A percentile compares a stretch with the other conserved stretches of the same genome.
Evolutionary conservation across 1,140 invertebrate genomes (phyloP).

Genomic region (Drosophila mojavensis): DNA sequence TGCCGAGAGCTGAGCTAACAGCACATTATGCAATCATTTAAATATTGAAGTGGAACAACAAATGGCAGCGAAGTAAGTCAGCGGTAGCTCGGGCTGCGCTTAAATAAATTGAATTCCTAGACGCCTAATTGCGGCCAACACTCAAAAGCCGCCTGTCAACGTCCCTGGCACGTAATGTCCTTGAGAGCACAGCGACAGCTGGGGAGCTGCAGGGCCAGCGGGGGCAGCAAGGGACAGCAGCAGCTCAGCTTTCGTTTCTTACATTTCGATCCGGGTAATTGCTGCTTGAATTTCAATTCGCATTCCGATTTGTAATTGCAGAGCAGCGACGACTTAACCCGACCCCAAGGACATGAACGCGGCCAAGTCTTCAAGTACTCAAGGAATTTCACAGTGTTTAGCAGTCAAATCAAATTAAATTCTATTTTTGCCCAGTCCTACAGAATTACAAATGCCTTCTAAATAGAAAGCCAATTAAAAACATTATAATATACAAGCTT

Average conservation of each 20-base stretch:
- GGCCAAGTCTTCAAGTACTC: constrained; percentile 11
- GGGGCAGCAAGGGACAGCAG: not conserved
- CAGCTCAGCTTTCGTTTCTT: constrained; percentile 40
- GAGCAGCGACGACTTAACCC: constrained; percentile 41
- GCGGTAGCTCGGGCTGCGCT: constrained; percentile 40
- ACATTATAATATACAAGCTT: not conserved
- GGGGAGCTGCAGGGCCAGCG: not conserved
- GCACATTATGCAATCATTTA: constrained; percentile 75
- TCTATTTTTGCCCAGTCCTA: not conserved
- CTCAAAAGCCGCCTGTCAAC: constrained; percentile 56
- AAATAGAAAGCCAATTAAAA: not conserved
- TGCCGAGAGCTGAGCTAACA: constrained; percentile 19
- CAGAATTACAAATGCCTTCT: not conserved
- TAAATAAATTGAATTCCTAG: constrained; percentile 76
- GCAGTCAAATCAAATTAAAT: constrained; percentile 24
- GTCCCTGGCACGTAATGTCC: constrained; percentile 56
- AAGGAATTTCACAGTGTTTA: constrained; percentile 18
- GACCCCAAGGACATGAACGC: constrained; percentile 41
- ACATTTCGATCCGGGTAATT: constrained; percentile 69
- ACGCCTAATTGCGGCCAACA: constrained; percentile 75
- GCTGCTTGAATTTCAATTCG: constrained; percentile 82
- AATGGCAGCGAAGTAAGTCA: constrained; percentile 12
- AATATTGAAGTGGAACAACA: constrained; percentile 54
- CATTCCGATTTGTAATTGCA: constrained; percentile 43
- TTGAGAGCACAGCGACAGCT: constrained; percentile 24